A percentile compares a stretch with the other conserved stretches of the same genome.
phyloP scores from a whole-genome alignment of 2,113 vertebrate genomes.

The Phrynosoma blainvillii region DNA sequence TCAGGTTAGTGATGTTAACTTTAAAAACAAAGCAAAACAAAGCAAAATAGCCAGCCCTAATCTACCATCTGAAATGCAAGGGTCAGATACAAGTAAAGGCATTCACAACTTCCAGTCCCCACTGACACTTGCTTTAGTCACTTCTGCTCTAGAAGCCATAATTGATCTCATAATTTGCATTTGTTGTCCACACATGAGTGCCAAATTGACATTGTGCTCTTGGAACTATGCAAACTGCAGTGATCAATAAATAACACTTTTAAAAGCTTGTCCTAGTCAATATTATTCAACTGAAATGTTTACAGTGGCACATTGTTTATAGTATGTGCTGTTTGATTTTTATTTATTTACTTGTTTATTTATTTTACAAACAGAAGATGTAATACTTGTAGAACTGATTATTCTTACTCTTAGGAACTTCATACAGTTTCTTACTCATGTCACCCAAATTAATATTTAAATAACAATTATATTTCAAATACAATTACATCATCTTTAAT shows the following conservation, averaged over 20 bases:
- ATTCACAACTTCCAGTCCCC: background rate
- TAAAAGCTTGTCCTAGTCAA: slow-evolving; percentile 35
- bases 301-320: slow-evolving; percentile 40
- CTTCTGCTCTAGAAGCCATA: background rate
- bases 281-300: slow-evolving; percentile 47
- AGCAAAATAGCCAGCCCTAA: background rate
- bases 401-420: slow-evolving; percentile 35
- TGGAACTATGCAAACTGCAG: slow-evolving; percentile 39
- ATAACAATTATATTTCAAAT: slow-evolving; percentile 32
- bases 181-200: slow-evolving; percentile 27
- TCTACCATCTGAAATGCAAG: background rate
- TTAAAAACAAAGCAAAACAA: too few species aligned
- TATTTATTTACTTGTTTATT: background rate
- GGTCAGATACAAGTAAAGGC: background rate
- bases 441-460: slow-evolving; percentile 45
- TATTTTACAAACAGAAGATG: slow-evolving; percentile 33
- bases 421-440: slow-evolving; percentile 36
- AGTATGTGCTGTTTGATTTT: slow-evolving; percentile 31
- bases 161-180: slow-evolving; percentile 10
- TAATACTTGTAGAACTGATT: slow-evolving; percentile 41
- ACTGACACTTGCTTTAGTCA: background rate
- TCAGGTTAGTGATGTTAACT: background rate
- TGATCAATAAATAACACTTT: slow-evolving; percentile 31
- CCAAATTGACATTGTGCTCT: slow-evolving; percentile 21
- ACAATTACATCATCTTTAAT: slow-evolving; percentile 26